Conservation (phyloP, 2,888 invertebrate species). For the Erpobdella octoculata region DNA sequence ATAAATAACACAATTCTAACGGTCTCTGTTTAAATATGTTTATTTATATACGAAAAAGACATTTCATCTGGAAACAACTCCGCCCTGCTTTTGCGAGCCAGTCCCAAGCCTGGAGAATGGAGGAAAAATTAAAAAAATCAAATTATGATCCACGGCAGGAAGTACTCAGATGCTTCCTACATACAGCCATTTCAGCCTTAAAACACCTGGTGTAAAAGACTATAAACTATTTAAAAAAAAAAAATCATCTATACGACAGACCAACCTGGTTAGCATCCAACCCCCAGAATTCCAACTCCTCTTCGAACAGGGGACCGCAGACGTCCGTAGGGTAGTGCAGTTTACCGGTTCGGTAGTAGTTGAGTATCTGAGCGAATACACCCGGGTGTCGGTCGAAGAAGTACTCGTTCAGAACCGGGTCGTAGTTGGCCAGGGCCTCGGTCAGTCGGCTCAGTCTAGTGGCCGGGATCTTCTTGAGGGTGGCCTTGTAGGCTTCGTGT, state of each 20-base stretch:
- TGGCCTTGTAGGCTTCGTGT: constrained; percentile 67
- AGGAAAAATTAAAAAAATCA: no score
- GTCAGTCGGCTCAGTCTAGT: constrained; percentile 84
- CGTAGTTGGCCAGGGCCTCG: constrained; percentile 96
- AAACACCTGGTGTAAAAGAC: no score
- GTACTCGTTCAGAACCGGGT: constrained; percentile 96
- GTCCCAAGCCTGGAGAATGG: no score
- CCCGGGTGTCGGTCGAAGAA: constrained; percentile 90
- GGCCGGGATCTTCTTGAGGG: constrained; percentile 92
- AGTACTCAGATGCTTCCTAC: no score
- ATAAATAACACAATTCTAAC: no score
- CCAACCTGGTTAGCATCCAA: constrained; percentile 90
- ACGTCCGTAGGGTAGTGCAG: constrained; percentile 87
- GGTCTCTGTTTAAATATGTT: no score
- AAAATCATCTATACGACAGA: background rate
- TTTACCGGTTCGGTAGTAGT: constrained; percentile 96
- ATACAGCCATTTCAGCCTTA: no score
- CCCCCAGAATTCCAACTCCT: constrained; percentile 88
- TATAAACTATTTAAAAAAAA: background rate
- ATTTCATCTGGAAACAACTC: no score
- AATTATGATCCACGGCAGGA: no score
- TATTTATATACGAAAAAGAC: no score
- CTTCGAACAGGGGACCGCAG: constrained; percentile 96
- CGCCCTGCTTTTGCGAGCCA: no score
- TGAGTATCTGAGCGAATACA: constrained; percentile 84